Base-by-base conservation (phyloP, 2,113 vertebrate species). In the Rostratula benghalensis region DNA sequence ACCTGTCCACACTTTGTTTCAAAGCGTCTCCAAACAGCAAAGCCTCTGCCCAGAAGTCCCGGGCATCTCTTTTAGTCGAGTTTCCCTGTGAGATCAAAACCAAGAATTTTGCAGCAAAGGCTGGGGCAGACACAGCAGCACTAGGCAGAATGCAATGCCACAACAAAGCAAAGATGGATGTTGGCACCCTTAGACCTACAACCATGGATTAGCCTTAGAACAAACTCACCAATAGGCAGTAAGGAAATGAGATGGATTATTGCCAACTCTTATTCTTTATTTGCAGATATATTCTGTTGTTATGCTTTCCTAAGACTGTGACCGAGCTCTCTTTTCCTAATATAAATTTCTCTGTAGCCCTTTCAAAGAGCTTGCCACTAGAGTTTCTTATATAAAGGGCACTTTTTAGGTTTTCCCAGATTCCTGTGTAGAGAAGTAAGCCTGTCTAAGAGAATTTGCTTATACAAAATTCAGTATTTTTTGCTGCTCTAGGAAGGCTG, bases 211-310 rank as follows among this genome's bases (percentile, higher is more conserved):
- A 80, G 73, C 76, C 45, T 18, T 35, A 35, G 45, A 83, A 54
- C 48, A 77, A 69, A 41, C 59, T 74, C 79, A 50, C 7, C 21
- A 39, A 45, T 7, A 84, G 43, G 56, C 74, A 73, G 51, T 46
- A 64, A 91, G 87, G 87, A 95, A 95, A 94, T 43, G 7, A 94
- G 53, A n/a, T 87, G 57, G 74, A 74, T 78, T 73, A 56, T 6
- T 87, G 84, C 80, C 93, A 88, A 3, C 53, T 53, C 25, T 51
- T 71, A 48, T 28, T 84, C 82, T 90, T 88, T 86, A 78, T 53
- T 83, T 89, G 60, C 43, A 79, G 11, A 50, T 71, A 53, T 27
- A 46, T 56, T 75, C 73, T 84, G 50, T 56, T 63, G 65, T 65
- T 83, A 46, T 74, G 24, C 31, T 90, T 92, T 92, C 70, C n/a